Base-by-base conservation (phyloP, 2,888 invertebrate species). In the Encarsia formosa region DNA sequence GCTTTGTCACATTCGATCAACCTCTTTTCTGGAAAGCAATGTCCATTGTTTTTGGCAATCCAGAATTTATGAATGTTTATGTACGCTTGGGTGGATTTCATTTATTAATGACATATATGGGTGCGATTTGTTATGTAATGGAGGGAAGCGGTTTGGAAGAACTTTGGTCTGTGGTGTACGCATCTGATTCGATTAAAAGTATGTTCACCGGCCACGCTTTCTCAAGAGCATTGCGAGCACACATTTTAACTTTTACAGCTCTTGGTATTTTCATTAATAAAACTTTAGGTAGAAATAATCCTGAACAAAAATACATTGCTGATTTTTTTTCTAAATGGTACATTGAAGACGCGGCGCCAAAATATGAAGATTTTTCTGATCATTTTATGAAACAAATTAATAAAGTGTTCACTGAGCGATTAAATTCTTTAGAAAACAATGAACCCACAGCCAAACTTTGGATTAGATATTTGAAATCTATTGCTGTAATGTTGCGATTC, bases 401-500 rank as follows among this genome's bases (percentile, higher is more conserved):
- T n/a, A n/a, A n/a, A n/a, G n/a, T n/a, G n/a, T n/a, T n/a, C n/a
- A 8, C 26, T 26, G 26, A 26, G 11, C 6, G 26, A 11, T 8
- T 26, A 8, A 11, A 26, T 8, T 6, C 34, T 34, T 34, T 34
- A 34, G n/a, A 34, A 34, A 34, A 34, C 5, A 5, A 13, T 11
- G 50, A 56, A 8, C 51, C 49, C 23, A 58, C 55, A 15, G 37
- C 56, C 16, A 49, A 52, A 47, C 38, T 58, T 15, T 59, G 58
- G 59, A 50, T 57, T 2, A 54, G 55, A 15, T 61, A 61, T 24
- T 56, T 57, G 18, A 46, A 56, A 42, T 53, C 48, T 35, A 37
- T 58, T n/a, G 49, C 56, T 4, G 8, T 22, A 4, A 52, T 48
- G 2, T 41, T 59, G n/a, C 57, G 59, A 26, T 63, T 60, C 37